Conservation (phyloP, 1,140 invertebrate genomes). For the Geopemphigus sp. region DNA sequence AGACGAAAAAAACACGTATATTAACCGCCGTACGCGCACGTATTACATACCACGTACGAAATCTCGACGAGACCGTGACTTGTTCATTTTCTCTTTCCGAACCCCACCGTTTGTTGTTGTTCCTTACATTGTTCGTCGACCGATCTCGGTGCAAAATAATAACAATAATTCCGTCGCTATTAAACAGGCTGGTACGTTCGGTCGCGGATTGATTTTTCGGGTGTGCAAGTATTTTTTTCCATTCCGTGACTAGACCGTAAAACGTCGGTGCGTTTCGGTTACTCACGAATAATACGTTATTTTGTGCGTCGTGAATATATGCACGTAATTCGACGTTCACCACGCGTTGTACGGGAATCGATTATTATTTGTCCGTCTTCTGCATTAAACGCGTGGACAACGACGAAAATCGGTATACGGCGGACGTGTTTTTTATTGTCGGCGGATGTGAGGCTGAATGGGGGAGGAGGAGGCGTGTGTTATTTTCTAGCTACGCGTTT, state of each 20-base stretch:
- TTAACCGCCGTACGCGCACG: not conserved
- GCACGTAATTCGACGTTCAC: too few species aligned
- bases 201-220: slow-evolving; percentile 10
- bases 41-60: not conserved
- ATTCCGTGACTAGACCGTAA: slow-evolving; percentile 4
- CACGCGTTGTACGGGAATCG: too few species aligned
- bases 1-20: not conserved
- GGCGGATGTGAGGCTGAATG: too few species aligned
- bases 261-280: not conserved
- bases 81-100: not conserved
- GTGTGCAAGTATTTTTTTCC: not conserved
- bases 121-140: not conserved
- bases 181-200: too few species aligned
- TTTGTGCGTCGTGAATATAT: not conserved
- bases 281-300: not conserved
- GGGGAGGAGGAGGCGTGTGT: too few species aligned
- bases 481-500: too few species aligned
- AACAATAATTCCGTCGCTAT: not conserved
- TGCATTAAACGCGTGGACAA: too few species aligned
- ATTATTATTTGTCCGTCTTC: too few species aligned
- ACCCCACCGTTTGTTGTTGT: not conserved
- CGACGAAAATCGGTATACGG: not conserved
- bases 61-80: not conserved
- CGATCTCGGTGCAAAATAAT: not conserved
- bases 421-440: too few species aligned